A percentile compares a stretch with the other conserved stretches of the same genome.
These are phyloP conservation scores for Chaetodon trifasciatus DNA, from an alignment of 2,797 vertebrate genomes.

Conservation along the genomic window DNA sequence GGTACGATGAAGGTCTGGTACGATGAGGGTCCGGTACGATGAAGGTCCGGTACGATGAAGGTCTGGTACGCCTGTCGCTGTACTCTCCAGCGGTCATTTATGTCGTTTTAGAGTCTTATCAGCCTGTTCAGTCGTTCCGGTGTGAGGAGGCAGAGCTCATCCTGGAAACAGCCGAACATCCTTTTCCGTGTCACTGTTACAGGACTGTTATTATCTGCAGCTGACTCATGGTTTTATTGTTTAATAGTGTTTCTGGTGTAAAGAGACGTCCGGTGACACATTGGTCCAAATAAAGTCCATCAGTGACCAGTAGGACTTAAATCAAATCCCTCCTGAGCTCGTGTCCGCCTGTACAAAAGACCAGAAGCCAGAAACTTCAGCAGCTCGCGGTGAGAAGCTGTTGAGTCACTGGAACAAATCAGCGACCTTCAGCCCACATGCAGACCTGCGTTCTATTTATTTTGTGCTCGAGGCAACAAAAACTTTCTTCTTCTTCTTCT, in stretches of 20 bases:
- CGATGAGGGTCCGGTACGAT: too few relatives aligned
- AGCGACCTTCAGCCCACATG: slow-evolving; percentile 14
- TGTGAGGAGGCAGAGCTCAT: too few relatives aligned
- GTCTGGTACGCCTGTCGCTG: too few relatives aligned
- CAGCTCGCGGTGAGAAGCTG: neutral
- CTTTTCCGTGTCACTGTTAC: too few relatives aligned
- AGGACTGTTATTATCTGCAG: neutral
- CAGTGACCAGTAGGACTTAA: neutral
- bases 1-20: too few relatives aligned
- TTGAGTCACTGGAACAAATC: slow-evolving; percentile 14
- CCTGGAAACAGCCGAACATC: too few relatives aligned
- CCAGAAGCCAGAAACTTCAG: slow-evolving; percentile 29
- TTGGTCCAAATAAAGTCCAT: neutral
- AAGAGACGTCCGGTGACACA: neutral
- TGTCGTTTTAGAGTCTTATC: too few relatives aligned
- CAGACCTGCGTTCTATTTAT: neutral
- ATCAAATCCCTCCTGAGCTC: slow-evolving; percentile 10
- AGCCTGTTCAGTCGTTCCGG: too few relatives aligned
- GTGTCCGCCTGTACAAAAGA: neutral
- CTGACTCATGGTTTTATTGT: neutral
- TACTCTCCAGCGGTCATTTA: too few relatives aligned
- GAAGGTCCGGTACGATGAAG: too few relatives aligned
- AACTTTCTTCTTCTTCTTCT: too few relatives aligned
- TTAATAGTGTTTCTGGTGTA: neutral
- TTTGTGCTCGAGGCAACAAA: neutral